Conservation (phyloP, 2,888 invertebrate species). For the Parnassius orleans region DNA sequence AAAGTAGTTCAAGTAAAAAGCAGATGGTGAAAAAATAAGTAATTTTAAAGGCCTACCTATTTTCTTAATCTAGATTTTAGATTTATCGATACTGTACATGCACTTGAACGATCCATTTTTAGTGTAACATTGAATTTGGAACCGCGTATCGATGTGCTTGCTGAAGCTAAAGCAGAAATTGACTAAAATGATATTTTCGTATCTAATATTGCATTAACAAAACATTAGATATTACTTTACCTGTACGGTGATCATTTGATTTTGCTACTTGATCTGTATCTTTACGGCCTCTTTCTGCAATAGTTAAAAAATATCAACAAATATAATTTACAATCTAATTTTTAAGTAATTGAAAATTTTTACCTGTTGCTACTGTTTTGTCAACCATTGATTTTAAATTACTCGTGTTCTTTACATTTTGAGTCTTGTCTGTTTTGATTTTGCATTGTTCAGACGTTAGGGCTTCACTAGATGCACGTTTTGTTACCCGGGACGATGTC, state of each 20-base stretch:
- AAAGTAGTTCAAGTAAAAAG: not conserved
- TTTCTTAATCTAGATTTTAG: conserved; percentile 45
- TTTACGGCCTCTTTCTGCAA: not conserved
- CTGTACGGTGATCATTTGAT: not conserved
- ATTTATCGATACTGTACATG: conserved; percentile 53
- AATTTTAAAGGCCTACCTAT: conserved; percentile 44
- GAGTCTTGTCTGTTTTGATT: not conserved
- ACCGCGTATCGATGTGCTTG: conserved; percentile 38
- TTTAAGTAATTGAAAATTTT: not conserved
- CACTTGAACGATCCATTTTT: conserved; percentile 51
- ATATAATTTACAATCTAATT: too few species aligned
- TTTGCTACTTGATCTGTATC: not conserved
- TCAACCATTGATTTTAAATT: conserved; percentile 15
- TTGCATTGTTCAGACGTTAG: not conserved
- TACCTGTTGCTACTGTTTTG: conserved; percentile 18
- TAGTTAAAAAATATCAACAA: not conserved
- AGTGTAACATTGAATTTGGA: conserved; percentile 57
- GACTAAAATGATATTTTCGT: conserved; percentile 31
- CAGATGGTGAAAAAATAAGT: not conserved
- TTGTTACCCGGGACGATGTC: not conserved
- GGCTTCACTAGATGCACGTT: conserved; percentile 7
- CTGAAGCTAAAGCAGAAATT: conserved; percentile 49
- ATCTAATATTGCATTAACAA: conserved; percentile 11
- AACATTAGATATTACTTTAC: conserved; percentile 6
- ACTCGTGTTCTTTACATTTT: not conserved